phyloP scores from a whole-genome alignment of 2,888 invertebrate genomes.

The Smittia sp. region DNA sequence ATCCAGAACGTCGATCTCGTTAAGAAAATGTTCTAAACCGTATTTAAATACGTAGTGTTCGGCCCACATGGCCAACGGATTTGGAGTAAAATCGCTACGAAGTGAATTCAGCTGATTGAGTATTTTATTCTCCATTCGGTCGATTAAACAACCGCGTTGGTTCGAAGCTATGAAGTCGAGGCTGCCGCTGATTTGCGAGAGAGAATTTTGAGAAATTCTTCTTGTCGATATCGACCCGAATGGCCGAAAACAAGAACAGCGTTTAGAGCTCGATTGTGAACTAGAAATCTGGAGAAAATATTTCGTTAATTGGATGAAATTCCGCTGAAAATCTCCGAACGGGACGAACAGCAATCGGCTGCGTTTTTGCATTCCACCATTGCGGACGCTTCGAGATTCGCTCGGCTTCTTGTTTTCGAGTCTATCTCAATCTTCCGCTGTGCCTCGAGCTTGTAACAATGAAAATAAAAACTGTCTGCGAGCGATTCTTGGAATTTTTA shows the following conservation, averaged over 20 bases:
- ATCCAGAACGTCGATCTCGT: too few species aligned
- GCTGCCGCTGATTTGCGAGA: not conserved
- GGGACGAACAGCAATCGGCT: conserved; percentile 8
- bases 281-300: conserved; percentile 36
- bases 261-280: conserved; percentile 16
- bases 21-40: too few species aligned
- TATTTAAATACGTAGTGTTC: too few species aligned
- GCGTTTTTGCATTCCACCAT: conserved; percentile 22
- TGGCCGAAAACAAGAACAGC: not conserved
- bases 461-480: not conserved
- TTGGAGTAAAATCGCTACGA: too few species aligned
- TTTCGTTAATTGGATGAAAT: conserved; percentile 44
- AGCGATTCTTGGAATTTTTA: conserved; percentile 5
- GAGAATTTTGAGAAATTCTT: conserved; percentile 3
- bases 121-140: too few species aligned
- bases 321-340: conserved; percentile 32
- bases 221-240: not conserved
- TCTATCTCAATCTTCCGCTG: conserved; percentile 4
- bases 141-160: not conserved
- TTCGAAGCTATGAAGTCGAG: too few species aligned
- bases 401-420: not conserved
- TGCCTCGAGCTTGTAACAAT: not conserved
- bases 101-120: too few species aligned
- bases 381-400: not conserved
- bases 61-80: too few species aligned